Conservation (phyloP, 1,140 invertebrate genomes). For the Drosophila sturtevanti region DNA sequence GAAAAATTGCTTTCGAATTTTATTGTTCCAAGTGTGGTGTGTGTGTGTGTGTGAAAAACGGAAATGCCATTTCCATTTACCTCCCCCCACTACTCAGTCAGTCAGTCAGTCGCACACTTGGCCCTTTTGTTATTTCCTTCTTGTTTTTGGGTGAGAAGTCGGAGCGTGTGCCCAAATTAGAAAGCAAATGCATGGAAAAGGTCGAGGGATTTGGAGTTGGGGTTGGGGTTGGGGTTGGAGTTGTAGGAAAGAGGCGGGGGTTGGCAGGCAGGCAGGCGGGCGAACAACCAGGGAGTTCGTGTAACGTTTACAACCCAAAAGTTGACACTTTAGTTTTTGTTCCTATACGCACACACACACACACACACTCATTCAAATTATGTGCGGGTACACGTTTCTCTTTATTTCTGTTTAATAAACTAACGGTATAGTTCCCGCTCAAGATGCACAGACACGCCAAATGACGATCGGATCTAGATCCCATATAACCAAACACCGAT, state of each 20-base stretch:
- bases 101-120: conserved; percentile 35
- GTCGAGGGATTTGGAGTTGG: neutral
- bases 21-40: neutral
- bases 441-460: conserved; percentile 71
- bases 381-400: conserved; percentile 74
- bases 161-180: conserved; percentile 77
- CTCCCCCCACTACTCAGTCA: neutral
- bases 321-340: conserved; percentile 70
- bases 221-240: neutral
- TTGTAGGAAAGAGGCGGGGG: conserved; percentile 1
- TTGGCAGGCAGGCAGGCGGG: conserved; percentile 12
- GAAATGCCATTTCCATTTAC: conserved; percentile 55
- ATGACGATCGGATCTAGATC: conserved; percentile 27
- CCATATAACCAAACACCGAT: conserved; percentile 11
- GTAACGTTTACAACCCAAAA: conserved; percentile 53
- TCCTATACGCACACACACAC: conserved; percentile 28
- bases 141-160: conserved; percentile 6
- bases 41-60: conserved; percentile 68
- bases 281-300: conserved; percentile 9
- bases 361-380: no score
- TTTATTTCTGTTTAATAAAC: conserved; percentile 15
- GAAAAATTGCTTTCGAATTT: conserved; percentile 74
- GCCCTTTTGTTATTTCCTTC: conserved; percentile 51
- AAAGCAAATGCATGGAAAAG: conserved; percentile 57
- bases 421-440: conserved; percentile 63